Evolutionary conservation across 2,888 invertebrate species (phyloP).

Genomic region (Periphyllus acericola): DNA sequence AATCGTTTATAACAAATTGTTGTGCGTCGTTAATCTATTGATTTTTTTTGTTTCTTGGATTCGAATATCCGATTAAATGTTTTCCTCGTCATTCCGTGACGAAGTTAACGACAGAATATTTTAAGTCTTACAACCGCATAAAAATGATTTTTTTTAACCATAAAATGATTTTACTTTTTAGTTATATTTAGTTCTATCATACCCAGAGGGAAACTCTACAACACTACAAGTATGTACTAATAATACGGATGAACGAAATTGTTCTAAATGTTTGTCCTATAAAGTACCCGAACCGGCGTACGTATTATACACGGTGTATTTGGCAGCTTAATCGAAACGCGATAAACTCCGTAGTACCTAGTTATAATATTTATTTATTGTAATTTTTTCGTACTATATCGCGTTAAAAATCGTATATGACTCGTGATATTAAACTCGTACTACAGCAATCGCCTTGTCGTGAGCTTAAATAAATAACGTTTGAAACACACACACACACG

Average conservation of each 20-base stretch:
- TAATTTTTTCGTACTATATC: neutral
- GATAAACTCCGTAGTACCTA: neutral
- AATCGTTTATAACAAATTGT: neutral
- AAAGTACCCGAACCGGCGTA: too few relatives aligned
- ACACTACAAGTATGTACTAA: too few relatives aligned
- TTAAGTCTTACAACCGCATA: neutral
- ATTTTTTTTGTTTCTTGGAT: conserved; percentile 1
- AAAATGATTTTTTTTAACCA: neutral
- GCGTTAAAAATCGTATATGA: neutral
- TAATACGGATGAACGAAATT: too few relatives aligned
- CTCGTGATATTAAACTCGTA: neutral
- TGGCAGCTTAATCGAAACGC: neutral
- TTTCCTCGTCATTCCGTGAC: neutral
- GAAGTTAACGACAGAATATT: neutral
- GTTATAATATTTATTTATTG: neutral
- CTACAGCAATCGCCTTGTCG: neutral
- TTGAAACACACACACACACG: neutral
- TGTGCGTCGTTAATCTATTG: neutral
- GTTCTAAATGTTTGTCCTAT: too few relatives aligned
- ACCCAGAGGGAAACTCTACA: too few relatives aligned
- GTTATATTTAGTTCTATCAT: too few relatives aligned
- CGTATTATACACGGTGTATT: too few relatives aligned
- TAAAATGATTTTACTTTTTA: too few relatives aligned
- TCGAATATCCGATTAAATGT: neutral
- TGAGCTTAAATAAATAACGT: neutral